These are phyloP conservation scores for Cryptus viduatorius DNA, from an alignment of 2,888 invertebrate species.

Conservation along the genomic window DNA sequence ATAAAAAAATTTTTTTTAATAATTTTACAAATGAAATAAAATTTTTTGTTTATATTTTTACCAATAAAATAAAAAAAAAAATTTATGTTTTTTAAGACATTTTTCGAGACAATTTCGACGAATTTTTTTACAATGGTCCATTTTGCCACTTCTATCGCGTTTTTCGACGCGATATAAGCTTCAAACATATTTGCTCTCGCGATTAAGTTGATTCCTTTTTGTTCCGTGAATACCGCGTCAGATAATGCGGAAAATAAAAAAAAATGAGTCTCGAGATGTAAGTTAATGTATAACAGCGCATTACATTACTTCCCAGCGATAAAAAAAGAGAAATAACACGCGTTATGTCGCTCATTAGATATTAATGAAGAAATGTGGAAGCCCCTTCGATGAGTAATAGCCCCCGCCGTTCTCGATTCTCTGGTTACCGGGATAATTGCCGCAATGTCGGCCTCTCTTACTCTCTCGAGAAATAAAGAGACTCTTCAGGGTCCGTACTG, in stretches of 20 bases:
- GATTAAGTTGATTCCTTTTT: too few relatives aligned
- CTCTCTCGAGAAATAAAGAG: background rate
- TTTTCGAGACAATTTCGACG: too few relatives aligned
- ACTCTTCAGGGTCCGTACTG: slow-evolving; percentile 7
- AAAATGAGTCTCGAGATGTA: background rate
- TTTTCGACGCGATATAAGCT: too few relatives aligned
- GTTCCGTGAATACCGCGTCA: background rate
- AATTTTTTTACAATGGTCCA: too few relatives aligned
- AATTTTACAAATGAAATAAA: too few relatives aligned
- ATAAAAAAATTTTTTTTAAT: too few relatives aligned
- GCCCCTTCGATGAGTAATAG: slow-evolving; percentile 25
- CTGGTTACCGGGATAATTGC: slow-evolving; percentile 22
- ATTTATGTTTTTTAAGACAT: too few relatives aligned
- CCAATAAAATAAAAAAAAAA: too few relatives aligned
- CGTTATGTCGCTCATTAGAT: background rate
- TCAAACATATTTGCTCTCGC: too few relatives aligned
- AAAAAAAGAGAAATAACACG: background rate
- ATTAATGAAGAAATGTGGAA: slow-evolving; percentile 37
- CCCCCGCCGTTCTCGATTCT: slow-evolving; percentile 38
- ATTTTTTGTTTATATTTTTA: too few relatives aligned
- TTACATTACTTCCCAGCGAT: background rate
- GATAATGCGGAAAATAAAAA: background rate
- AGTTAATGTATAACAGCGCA: background rate
- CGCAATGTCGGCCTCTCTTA: slow-evolving; percentile 14
- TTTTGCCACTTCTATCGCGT: too few relatives aligned